phyloP scores from a whole-genome alignment of 2,888 invertebrate genomes.

The Amphipoea oculea region DNA sequence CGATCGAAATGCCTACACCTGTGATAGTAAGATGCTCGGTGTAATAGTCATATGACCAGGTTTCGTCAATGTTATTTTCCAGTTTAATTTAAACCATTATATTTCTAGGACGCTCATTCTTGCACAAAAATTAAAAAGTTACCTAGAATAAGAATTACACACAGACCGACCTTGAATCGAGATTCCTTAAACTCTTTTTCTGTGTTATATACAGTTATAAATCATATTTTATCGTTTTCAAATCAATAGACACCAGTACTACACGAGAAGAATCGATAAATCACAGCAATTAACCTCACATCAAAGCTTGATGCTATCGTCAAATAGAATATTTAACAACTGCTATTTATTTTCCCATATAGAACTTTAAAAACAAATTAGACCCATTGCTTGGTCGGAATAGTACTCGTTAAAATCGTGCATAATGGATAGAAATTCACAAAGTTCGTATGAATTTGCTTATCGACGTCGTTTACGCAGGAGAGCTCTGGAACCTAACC shows the following conservation, averaged over 20 bases:
- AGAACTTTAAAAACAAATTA: constrained; percentile 46
- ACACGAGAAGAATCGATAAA: constrained; percentile 81
- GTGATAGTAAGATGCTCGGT: constrained; percentile 25
- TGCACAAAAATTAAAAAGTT: constrained; percentile 24
- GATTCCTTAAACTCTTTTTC: constrained; percentile 1
- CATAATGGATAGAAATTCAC: constrained; percentile 48
- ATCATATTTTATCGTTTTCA: constrained; percentile 56
- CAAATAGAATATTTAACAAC: constrained; percentile 85
- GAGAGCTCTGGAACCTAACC: constrained; percentile 64
- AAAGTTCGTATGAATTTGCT: constrained; percentile 47
- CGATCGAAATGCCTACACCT: constrained; percentile 33
- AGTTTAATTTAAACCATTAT: constrained; percentile 25
- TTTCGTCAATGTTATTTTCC: constrained; percentile 52
- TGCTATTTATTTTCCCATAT: constrained; percentile 68
- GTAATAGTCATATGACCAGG: constrained; percentile 54
- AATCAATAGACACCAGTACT: constrained; percentile 64
- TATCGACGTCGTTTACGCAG: constrained; percentile 60
- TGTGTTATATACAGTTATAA: constrained; percentile 27
- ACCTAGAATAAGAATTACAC: constrained; percentile 2
- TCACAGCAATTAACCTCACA: constrained; percentile 82
- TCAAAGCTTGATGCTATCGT: constrained; percentile 82
- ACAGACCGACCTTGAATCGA: neutral
- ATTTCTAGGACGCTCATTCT: constrained; percentile 41
- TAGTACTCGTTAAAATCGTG: neutral
- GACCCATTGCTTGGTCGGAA: constrained; percentile 36